Base-by-base conservation (phyloP, 2,888 invertebrate genomes). In the Ochropleura plecta region DNA sequence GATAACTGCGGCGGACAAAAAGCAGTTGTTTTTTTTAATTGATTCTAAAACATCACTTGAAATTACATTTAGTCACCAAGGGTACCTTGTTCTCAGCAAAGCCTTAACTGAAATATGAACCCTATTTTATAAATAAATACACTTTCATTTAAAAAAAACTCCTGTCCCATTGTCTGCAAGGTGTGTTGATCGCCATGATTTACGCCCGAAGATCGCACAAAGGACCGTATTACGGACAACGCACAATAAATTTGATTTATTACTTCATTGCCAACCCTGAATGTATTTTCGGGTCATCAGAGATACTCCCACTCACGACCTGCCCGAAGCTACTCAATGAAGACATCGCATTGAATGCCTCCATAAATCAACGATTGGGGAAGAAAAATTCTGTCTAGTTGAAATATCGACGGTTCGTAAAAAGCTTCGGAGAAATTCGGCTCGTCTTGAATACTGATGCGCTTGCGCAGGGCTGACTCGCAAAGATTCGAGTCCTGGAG, bases 221-320 rank as follows among this genome's bases (percentile, higher is more conserved):
- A 92, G 90, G 93, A 91, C 88, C 86, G 88, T 91, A 93, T 93
- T 92, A 92, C 90, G 89, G 88, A 89, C 90, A 91, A 89, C 89
- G 89, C 90, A 94, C 92, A 95, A 94, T 92, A 92, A 92, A 91
- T 93, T 93, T 96, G 95, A 96, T 96, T 95, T 95, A 96, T 95
- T 92, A 89, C 95, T 93, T 93, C 91, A 94, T 94, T 92, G 92
- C 92, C 91, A 92, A 82, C 84, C 82, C 81, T 84, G 90, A 92
- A 91, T 90, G 89, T 92, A 90, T 93, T 94, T 95, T 94, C 88
- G 93, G 95, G 93, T 94, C 93, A 93, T 91, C 91, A 85, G 85
- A 88, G 90, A 85, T 92, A 92, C 95, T 91, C 95, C 95, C 92
- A 93, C 95, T 95, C 96, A 96, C 96, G 96, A 95, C 90, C 90